These are phyloP conservation scores for Uropetala carovei DNA, from an alignment of 2,888 invertebrate genomes.

Conservation along the genomic window DNA sequence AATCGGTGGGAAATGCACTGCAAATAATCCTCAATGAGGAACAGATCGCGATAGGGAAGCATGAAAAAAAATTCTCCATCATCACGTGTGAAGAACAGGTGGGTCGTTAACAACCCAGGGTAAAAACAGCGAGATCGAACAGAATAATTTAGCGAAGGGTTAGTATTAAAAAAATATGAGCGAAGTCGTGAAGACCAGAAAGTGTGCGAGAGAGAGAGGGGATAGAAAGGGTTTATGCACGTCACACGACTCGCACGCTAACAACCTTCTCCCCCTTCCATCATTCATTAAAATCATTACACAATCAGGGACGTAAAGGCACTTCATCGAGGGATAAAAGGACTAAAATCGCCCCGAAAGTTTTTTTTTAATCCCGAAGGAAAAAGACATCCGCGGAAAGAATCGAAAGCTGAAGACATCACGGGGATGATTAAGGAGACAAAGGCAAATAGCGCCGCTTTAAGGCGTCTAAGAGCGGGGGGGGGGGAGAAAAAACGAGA, in stretches of 20 bases:
- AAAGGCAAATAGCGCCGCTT: slow-evolving; percentile 14
- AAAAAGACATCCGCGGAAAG: background rate
- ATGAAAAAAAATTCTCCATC: too few relatives aligned
- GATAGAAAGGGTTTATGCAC: background rate
- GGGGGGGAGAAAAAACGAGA: background rate
- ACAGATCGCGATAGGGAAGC: too few relatives aligned
- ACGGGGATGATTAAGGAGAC: background rate
- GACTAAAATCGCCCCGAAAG: background rate
- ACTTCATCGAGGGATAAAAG: background rate
- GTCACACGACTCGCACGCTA: background rate
- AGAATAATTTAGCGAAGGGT: background rate
- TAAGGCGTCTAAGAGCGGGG: background rate
- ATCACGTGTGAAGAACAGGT: too few relatives aligned
- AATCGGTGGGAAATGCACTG: too few relatives aligned
- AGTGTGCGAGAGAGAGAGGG: background rate
- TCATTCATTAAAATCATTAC: background rate
- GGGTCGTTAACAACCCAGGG: too few relatives aligned
- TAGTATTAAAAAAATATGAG: background rate
- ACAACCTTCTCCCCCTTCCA: background rate
- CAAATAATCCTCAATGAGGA: too few relatives aligned
- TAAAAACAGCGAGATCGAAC: too few relatives aligned
- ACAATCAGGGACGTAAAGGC: background rate
- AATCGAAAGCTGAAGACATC: background rate
- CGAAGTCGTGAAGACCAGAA: background rate
- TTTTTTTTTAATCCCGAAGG: background rate